Conservation (phyloP, 2,113 vertebrate genomes). For the Ceyx margarethae region DNA sequence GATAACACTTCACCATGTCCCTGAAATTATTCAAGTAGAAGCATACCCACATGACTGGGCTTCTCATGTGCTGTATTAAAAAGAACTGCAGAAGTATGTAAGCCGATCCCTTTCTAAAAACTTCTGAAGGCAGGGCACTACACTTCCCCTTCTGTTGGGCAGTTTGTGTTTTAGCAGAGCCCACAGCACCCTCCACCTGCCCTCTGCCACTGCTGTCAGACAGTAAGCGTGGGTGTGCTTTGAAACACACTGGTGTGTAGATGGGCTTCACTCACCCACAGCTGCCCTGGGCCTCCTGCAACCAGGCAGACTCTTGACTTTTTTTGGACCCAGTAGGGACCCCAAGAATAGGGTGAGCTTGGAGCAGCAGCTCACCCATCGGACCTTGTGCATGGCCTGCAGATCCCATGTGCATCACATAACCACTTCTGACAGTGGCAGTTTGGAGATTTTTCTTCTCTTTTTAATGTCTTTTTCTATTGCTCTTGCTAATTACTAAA, state of each 20-base stretch:
- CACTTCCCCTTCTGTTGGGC: fast-evolving
- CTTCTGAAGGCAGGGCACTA: neutral
- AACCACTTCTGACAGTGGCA: neutral
- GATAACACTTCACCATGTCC: neutral
- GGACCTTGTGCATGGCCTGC: neutral
- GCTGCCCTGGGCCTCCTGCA: neutral
- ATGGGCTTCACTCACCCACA: neutral
- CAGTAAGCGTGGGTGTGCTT: fast-evolving
- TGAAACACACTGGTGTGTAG: neutral
- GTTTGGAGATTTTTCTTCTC: slow-evolving; percentile 39
- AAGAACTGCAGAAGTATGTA: neutral
- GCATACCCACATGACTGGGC: neutral
- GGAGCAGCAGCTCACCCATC: neutral
- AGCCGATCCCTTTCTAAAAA: neutral
- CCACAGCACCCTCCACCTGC: neutral
- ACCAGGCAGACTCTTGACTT: neutral
- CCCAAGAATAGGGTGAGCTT: neutral
- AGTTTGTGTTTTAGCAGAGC: neutral
- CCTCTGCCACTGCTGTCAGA: neutral
- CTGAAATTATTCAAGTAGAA: neutral
- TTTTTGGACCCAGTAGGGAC: neutral
- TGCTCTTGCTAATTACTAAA: slow-evolving; percentile 66
- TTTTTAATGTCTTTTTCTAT: slow-evolving; percentile 33
- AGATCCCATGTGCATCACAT: neutral
- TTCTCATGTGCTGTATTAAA: neutral